Evolutionary conservation across 1,140 invertebrate species (phyloP), one percentile per base, ranked within the genome.

Genomic region (Alviniconcha marisindica): DNA sequence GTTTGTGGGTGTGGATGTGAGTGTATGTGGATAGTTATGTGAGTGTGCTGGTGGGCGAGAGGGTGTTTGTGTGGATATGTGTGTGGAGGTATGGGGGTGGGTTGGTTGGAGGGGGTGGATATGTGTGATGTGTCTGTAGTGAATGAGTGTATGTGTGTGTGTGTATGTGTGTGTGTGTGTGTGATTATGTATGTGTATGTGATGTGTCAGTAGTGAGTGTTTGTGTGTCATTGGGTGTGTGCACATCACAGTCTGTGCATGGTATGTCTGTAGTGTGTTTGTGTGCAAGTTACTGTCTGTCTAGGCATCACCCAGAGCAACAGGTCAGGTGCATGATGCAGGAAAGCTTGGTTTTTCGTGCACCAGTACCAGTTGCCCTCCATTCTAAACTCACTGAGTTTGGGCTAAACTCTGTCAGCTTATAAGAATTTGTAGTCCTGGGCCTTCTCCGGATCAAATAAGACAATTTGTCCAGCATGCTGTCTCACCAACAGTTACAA

Each of bases 71-170:
- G 15, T 69, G n/a, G 33, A 31, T 69, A 24, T 31, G 63, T 69
- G 3, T 5, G 63, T 69, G 24, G n/a, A n/a, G n/a, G 10, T 38
- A 76, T 42, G 38, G 38, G 38, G 36, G 1, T 1, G 12, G 73
- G 18, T 2, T 14, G n/a, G 36, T n/a, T 4, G 18, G 38, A 15
- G 21, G 38, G 36, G 18, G 21, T 3, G 38, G 12, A n/a, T 42
- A 3, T 14, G 40, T 18, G 18, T 28, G 24, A n/a, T 51, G 28
- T 60, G 31, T 78, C 38, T 60, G 24, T 83, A 90, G 88, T 86
- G 85, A 87, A 69, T 89, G 88, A 87, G 14, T 42, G 54, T 2
- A 18, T 56, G 33, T 40, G 33, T 48, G n/a, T 54, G 31, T 71
- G 12, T 31, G 28, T 71, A n/a, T 18, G 10, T n/a, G 28, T 71